Base-by-base conservation (phyloP, 2,797 vertebrate species). In the Ceryle rudis region DNA sequence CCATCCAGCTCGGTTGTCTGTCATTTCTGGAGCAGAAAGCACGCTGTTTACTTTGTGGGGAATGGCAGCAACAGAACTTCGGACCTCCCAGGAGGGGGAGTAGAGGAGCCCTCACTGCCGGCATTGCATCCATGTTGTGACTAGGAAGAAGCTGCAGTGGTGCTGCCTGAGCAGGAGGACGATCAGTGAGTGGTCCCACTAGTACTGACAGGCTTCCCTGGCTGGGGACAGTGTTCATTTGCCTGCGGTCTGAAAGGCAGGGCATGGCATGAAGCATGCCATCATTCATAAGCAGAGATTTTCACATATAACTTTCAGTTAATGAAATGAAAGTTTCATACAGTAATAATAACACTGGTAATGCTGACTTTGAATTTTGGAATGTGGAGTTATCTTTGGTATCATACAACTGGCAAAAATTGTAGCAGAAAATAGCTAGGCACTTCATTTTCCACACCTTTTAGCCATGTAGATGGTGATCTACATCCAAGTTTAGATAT, bases 21-120 rank as follows among this genome's bases (percentile, higher is more conserved):
- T 74, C 33, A 4, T 37, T 66, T 57, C 65, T 64, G 52, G 33
- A 79, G 44, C 23, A 51, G 69, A 60, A 54, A 64, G 44, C 44
- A 22, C 25, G 57, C 52, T 41, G 4, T 42, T 84, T 35, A 20
- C 42, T 52, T 33, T 18, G 19, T 51, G 67, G 64, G 21, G 52
- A 77, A 31, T 28, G 46, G 62, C 54, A 58, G 72, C 46, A 46
- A 72, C 75, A 82, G 84, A 65, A 44, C 69, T 64, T 71, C 20
- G 17, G 60, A 69, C 51, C 52, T 91, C 54, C 95, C 94, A 93
- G 95, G 91, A 96, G 89, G 84, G 96, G 91, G 94, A 95, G 95
- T 46, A 89, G 65, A 83, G 86, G 92, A 95, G 91, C 81, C 91
- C 91, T 49, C 57, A 0, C 31, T 39, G 60, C 52, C 2, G 5